Evolutionary conservation across 2,797 vertebrate species (phyloP).

Genomic region (Toxotes lorentzi): DNA sequence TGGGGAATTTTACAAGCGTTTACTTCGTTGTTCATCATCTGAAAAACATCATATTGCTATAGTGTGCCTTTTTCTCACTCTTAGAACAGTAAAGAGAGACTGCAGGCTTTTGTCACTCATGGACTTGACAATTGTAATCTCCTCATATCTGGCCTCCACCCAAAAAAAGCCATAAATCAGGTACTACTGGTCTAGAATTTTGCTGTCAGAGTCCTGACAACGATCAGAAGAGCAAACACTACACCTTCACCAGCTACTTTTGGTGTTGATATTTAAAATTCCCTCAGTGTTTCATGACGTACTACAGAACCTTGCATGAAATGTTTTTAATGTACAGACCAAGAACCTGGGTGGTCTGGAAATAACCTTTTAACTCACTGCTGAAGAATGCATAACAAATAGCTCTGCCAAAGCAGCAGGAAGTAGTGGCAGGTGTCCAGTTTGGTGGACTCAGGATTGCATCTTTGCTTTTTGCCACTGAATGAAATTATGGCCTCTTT

Average conservation of each 20-base stretch:
- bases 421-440: not conserved
- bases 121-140: not conserved
- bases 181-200: conserved; percentile 22
- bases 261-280: conserved; percentile 16
- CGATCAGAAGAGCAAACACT: conserved; percentile 17
- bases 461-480: not conserved
- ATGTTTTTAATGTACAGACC: not conserved
- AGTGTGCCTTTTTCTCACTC: not conserved
- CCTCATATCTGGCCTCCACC: not conserved
- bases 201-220: conserved; percentile 27
- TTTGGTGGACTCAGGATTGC: not conserved
- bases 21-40: conserved; percentile 5
- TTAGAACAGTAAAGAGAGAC: not conserved
- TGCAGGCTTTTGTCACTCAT: not conserved
- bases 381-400: conserved; percentile 7
- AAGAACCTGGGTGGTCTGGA: conserved; percentile 4
- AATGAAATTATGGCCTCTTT: not conserved
- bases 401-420: not conserved
- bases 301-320: not conserved
- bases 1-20: not conserved
- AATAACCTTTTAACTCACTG: not conserved
- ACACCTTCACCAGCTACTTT: conserved; percentile 3
- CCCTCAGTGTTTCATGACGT: conserved; percentile 1
- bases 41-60: not conserved
- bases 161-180: conserved; percentile 28